Percentiles rank a stretch among this genome's conserved stretches.
Evolutionary conservation across 1,140 invertebrate genomes (phyloP).

Genomic region (Eubasilissa regina): DNA sequence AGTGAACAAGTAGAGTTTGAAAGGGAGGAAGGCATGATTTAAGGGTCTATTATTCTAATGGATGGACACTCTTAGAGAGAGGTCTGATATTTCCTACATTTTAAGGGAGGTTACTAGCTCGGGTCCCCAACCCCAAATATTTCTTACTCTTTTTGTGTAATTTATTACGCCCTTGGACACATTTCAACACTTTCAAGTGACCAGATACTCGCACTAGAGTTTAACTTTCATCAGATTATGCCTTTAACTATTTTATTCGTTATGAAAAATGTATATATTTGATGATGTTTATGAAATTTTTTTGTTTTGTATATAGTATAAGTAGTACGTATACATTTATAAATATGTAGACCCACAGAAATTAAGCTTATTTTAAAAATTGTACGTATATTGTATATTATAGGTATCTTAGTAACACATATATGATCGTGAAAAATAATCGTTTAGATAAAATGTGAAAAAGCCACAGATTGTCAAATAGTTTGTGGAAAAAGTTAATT

Average conservation of each 20-base stretch:
- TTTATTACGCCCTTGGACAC: conserved; percentile 51
- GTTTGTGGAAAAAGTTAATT: no score
- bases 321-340: no score
- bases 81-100: conserved; percentile 46
- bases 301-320: not conserved
- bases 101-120: conserved; percentile 24
- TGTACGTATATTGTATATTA: no score
- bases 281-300: not conserved
- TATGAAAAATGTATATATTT: no score
- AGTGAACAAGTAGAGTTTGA: conserved; percentile 47
- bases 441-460: no score
- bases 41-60: conserved; percentile 61
- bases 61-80: conserved; percentile 59
- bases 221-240: no score
- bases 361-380: no score
- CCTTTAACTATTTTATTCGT: no score
- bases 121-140: conserved; percentile 36
- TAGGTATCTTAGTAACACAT: no score
- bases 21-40: conserved; percentile 57
- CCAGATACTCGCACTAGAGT: not conserved
- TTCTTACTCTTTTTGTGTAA: conserved; percentile 56
- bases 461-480: no score
- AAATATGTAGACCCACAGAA: no score
- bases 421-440: no score
- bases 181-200: conserved; percentile 5